phyloP scores from a whole-genome alignment of 2,888 invertebrate genomes.

The Drosophila meridiana region DNA sequence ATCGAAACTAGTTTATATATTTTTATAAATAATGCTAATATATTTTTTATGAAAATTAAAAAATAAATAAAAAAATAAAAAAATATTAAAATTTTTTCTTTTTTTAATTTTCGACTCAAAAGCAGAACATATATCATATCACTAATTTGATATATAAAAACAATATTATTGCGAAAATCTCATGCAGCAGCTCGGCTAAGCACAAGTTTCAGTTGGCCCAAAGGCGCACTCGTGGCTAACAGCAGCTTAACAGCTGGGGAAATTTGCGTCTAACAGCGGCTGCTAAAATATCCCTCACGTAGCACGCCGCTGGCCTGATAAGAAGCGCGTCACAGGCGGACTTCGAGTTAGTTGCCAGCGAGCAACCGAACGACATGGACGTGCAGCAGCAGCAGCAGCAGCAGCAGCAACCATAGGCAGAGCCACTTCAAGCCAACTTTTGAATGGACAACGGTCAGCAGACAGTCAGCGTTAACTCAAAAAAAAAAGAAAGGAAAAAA shows the following conservation, averaged over 20 bases:
- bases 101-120: no score
- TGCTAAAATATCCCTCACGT: constrained; percentile 35
- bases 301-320: constrained; percentile 44
- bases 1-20: no score
- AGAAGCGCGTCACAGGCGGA: constrained; percentile 30
- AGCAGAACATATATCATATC: no score
- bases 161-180: no score
- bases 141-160: no score
- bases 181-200: neutral
- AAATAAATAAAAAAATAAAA: no score
- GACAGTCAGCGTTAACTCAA: neutral
- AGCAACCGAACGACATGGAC: constrained; percentile 57
- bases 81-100: no score
- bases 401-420: constrained; percentile 16
- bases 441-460: constrained; percentile 35
- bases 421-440: constrained; percentile 10
- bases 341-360: constrained; percentile 65
- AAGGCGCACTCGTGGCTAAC: constrained; percentile 2
- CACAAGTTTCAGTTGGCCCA: neutral
- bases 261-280: constrained; percentile 40
- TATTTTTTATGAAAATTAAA: no score
- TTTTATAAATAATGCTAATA: no score
- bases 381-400: constrained; percentile 29
- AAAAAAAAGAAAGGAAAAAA: constrained; percentile 2
- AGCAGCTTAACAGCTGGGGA: constrained; percentile 32